Percentiles rank a stretch among this genome's conserved stretches.
Evolutionary conservation across 2,888 invertebrate species (phyloP).

Genomic region (Tenthredo distinguenda): DNA sequence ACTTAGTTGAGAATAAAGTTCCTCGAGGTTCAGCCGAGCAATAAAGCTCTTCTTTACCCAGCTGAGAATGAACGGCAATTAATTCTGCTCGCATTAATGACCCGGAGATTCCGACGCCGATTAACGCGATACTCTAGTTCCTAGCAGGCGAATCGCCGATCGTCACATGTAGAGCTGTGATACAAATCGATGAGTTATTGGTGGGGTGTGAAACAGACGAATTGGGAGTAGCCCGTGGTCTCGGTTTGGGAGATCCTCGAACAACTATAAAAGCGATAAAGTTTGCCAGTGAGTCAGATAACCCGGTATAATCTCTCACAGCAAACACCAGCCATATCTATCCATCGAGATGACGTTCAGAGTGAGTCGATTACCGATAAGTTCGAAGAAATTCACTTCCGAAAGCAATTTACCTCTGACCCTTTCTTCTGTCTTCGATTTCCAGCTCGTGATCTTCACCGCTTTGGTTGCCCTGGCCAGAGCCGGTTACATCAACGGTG

Average conservation of each 20-base stretch:
- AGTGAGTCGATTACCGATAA: not conserved
- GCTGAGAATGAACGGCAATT: no score
- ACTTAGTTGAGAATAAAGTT: no score
- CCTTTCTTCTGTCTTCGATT: no score
- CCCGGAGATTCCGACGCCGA: no score
- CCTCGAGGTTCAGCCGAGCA: no score
- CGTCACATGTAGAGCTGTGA: not conserved
- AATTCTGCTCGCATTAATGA: no score
- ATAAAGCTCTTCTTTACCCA: no score
- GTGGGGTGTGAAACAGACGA: conserved; percentile 36
- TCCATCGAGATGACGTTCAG: conserved; percentile 22
- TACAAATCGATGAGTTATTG: conserved; percentile 6
- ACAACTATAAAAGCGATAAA: conserved; percentile 50
- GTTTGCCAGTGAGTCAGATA: conserved; percentile 17
- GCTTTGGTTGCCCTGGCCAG: not conserved
- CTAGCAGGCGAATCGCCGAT: no score
- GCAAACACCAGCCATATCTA: not conserved
- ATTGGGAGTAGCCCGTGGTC: conserved; percentile 14
- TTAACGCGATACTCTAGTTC: no score
- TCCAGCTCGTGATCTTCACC: conserved; percentile 43
- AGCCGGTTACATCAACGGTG: conserved; percentile 20
- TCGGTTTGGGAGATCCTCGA: conserved; percentile 39
- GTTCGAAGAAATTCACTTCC: not conserved
- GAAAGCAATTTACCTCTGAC: not conserved
- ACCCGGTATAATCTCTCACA: not conserved